Conservation (phyloP, 2,797 vertebrate species). For the Phoeniculus purpureus region DNA sequence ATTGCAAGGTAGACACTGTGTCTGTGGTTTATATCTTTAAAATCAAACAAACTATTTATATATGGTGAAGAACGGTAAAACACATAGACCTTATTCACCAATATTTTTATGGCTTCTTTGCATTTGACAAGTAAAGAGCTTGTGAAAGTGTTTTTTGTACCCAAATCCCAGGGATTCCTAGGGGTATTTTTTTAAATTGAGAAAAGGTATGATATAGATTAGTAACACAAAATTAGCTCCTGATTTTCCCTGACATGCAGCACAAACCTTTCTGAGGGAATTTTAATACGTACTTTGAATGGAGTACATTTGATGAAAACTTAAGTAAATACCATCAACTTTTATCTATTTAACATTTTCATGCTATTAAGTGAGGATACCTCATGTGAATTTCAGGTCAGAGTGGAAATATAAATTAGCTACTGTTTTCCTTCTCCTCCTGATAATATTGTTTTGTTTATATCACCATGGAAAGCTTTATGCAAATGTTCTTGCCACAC, state of each 20-base stretch:
- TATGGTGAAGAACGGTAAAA: slow-evolving; percentile 59
- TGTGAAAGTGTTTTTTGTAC: slow-evolving; percentile 66
- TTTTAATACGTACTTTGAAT: not conserved
- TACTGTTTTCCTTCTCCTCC: slow-evolving; percentile 21
- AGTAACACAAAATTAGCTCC: not conserved
- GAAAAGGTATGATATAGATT: slow-evolving; percentile 29
- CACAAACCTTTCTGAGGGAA: not conserved
- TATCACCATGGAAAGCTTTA: slow-evolving; percentile 45
- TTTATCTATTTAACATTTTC: slow-evolving; percentile 58
- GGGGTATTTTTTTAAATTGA: slow-evolving; percentile 28
- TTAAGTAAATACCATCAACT: slow-evolving; percentile 42
- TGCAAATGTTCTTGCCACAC: slow-evolving; percentile 44
- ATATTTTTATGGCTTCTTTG: slow-evolving; percentile 78
- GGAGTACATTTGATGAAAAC: not conserved
- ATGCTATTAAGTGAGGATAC: slow-evolving; percentile 56
- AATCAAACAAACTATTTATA: slow-evolving; percentile 77
- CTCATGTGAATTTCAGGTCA: slow-evolving; percentile 63
- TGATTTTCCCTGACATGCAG: not conserved
- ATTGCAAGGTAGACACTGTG: slow-evolving; percentile 77
- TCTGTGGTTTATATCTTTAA: slow-evolving; percentile 80
- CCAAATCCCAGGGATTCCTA: slow-evolving; percentile 56
- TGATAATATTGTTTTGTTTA: slow-evolving; percentile 64
- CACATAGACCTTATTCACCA: slow-evolving; percentile 79
- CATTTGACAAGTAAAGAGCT: slow-evolving; percentile 70
- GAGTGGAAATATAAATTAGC: slow-evolving; percentile 49